Evolutionary conservation across 2,113 vertebrate genomes (phyloP).

Genomic region (Lampris megalopsis): DNA sequence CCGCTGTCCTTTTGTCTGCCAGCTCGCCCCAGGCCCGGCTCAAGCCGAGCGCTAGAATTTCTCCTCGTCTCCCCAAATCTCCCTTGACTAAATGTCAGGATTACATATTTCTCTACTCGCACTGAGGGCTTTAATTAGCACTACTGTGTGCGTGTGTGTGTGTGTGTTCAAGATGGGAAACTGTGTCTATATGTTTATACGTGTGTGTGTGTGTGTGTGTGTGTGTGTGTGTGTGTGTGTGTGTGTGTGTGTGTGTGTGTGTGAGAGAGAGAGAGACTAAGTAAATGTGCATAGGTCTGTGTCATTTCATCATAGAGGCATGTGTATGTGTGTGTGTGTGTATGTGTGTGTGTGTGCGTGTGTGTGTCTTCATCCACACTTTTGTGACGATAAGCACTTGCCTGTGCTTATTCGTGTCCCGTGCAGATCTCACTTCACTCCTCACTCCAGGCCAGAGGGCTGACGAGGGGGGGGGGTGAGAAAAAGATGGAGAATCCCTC

Average conservation of each 20-base stretch:
- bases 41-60: constrained; percentile 90
- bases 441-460: constrained; percentile 44
- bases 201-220: constrained; percentile 58
- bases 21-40: constrained; percentile 83
- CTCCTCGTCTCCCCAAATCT: constrained; percentile 94
- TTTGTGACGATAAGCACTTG: constrained; percentile 32
- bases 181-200: constrained; percentile 9
- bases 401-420: constrained; percentile 36
- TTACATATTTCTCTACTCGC: constrained; percentile 90
- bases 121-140: constrained; percentile 95
- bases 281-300: too few species aligned
- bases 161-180: constrained; percentile 50
- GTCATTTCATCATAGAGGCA: neutral
- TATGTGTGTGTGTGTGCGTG: constrained; percentile 14
- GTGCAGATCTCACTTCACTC: constrained; percentile 42
- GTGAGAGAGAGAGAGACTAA: neutral
- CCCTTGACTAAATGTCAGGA: constrained; percentile 98
- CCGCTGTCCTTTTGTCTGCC: constrained; percentile 93
- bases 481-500: constrained; percentile 69
- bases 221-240: constrained; percentile 45
- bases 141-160: constrained; percentile 52
- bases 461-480: constrained; percentile 55
- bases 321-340: constrained; percentile 36
- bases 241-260: constrained; percentile 45
- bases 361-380: constrained; percentile 14